phyloP scores from a whole-genome alignment of 2,113 vertebrate species.

The Osmerus mordax region DNA sequence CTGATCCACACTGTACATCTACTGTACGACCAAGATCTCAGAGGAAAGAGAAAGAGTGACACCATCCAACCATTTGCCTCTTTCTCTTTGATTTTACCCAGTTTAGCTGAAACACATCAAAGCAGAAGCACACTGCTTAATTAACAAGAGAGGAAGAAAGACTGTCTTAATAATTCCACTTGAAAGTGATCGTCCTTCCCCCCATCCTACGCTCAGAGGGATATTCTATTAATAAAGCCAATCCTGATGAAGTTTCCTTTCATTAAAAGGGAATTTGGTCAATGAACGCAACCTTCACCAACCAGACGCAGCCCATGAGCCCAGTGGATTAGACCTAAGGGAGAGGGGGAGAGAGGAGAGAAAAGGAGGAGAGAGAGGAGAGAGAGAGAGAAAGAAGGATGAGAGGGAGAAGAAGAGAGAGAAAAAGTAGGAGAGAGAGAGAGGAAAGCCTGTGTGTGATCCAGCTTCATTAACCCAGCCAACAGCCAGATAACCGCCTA shows the following conservation, averaged over 20 bases:
- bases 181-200: constrained; percentile 47
- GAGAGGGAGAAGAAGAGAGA: not conserved
- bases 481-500: constrained; percentile 23
- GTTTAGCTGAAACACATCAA: constrained; percentile 29
- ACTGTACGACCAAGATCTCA: too few relatives aligned
- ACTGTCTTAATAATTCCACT: constrained; percentile 58
- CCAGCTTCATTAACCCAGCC: constrained; percentile 44
- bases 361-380: not conserved
- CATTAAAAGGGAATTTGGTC: constrained; percentile 50
- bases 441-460: constrained; percentile 5
- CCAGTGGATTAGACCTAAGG: constrained; percentile 20
- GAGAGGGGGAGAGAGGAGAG: not conserved
- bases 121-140: constrained; percentile 40
- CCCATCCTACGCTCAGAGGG: constrained; percentile 13
- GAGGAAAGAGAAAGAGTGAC: too few relatives aligned
- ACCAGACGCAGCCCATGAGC: constrained; percentile 2
- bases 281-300: constrained; percentile 44
- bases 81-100: constrained; percentile 7
- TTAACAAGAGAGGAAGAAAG: constrained; percentile 41
- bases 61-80: not conserved
- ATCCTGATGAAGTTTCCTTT: constrained; percentile 59
- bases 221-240: constrained; percentile 62
- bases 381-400: not conserved
- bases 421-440: not conserved
- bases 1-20: too few relatives aligned